phyloP scores from a whole-genome alignment of 2,888 invertebrate species.

The Drosophila prolongata region DNA sequence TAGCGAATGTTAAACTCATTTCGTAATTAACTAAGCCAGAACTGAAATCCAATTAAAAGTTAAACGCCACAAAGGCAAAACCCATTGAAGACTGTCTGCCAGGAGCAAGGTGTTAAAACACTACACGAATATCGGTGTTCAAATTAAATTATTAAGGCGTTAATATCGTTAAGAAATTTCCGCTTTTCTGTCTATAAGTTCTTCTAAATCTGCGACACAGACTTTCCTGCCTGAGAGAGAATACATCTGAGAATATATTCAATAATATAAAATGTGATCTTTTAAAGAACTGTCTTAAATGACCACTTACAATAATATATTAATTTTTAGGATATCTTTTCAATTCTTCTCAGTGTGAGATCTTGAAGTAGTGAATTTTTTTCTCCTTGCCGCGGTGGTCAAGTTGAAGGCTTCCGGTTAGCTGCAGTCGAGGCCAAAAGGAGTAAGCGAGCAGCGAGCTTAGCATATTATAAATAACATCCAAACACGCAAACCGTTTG shows the following conservation, averaged over 20 bases:
- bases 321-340: too few species aligned
- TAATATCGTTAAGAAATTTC: too few species aligned
- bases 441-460: conserved; percentile 14
- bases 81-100: not conserved
- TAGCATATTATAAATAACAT: conserved; percentile 71
- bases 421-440: conserved; percentile 11
- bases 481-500: conserved; percentile 74
- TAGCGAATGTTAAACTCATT: conserved; percentile 22
- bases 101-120: conserved; percentile 1
- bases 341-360: conserved; percentile 5
- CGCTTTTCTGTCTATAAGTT: too few species aligned
- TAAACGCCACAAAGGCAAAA: conserved; percentile 63
- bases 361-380: conserved; percentile 33
- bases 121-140: not conserved
- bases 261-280: too few species aligned
- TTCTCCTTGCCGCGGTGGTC: conserved; percentile 43
- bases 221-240: too few species aligned
- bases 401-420: conserved; percentile 61
- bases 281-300: too few species aligned
- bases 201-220: too few species aligned
- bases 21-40: conserved; percentile 44
- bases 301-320: too few species aligned
- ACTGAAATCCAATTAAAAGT: conserved; percentile 74
- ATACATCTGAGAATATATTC: too few species aligned
- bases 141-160: too few species aligned